A percentile compares a stretch with the other conserved stretches of the same genome.
phyloP scores from a whole-genome alignment of 2,113 vertebrate species.

The Chionodraco myersi region DNA sequence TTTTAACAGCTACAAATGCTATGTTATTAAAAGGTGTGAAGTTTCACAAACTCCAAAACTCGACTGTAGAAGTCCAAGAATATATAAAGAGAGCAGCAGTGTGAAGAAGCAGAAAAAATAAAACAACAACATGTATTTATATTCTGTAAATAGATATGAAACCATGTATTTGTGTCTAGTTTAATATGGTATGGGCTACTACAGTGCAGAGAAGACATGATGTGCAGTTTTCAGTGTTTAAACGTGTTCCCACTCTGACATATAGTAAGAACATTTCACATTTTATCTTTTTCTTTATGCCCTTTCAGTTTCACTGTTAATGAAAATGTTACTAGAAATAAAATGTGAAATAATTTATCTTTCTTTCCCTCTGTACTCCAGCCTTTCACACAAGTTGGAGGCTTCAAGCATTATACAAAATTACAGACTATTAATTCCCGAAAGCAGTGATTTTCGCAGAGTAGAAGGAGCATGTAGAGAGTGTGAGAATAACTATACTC shows the following conservation, averaged over 20 bases:
- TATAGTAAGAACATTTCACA: slow-evolving; percentile 2
- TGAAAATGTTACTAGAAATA: slow-evolving; percentile 28
- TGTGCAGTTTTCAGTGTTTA: slow-evolving; percentile 25
- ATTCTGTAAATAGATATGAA: slow-evolving; percentile 10
- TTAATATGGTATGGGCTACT: slow-evolving; percentile 15
- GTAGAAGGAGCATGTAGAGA: not conserved
- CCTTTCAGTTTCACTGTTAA: slow-evolving; percentile 34
- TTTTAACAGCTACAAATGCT: not conserved
- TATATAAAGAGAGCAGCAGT: not conserved
- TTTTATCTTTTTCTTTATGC: slow-evolving; percentile 25
- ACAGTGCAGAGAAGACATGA: slow-evolving; percentile 8
- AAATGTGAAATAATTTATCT: slow-evolving; percentile 24
- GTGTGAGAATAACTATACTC: slow-evolving; percentile 8
- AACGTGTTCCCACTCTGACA: slow-evolving; percentile 24
- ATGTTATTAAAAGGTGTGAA: not conserved
- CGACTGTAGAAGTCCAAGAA: not conserved
- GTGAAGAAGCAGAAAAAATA: not conserved
- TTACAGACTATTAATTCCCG: slow-evolving; percentile 11
- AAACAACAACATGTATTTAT: not conserved
- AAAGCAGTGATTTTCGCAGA: not conserved
- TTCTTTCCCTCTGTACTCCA: slow-evolving; percentile 19
- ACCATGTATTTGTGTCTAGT: slow-evolving; percentile 6
- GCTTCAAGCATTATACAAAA: slow-evolving; percentile 14
- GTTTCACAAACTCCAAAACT: not conserved
- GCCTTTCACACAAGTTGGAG: slow-evolving; percentile 1